Evolutionary conservation across 2,113 vertebrate genomes (phyloP), one percentile per base, ranked within the genome.

Genomic region (Suricata suricatta): DNA sequence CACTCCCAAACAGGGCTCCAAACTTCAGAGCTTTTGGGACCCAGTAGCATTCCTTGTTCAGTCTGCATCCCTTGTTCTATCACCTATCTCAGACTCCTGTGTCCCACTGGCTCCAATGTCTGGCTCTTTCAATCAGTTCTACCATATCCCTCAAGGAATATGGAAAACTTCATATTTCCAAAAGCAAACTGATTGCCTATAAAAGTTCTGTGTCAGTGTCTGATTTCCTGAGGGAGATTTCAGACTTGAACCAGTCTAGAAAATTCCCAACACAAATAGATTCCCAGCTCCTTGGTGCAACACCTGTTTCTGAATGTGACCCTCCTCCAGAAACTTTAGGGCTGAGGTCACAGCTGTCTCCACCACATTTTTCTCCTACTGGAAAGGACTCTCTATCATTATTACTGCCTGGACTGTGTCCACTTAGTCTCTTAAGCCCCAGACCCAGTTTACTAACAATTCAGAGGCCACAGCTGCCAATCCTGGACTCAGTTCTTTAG

Each of bases 191-290:
- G 2, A 86, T 66, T 10, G 25, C 63, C 21, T 90, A 50, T 86
- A 89, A 79, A 76, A 87, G 35, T 38, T 90, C 41, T 90, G 52
- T 74, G 31, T 79, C 64, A 72, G 17, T 83, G 4, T 90, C 82
- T 83, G 19, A 82, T 93, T 93, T 95, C 27, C 19, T 74, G 5
- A 92, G 41, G 50, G 21, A 93, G 93, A 90, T 90, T 7, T 90
- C 95, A 64, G 31, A 33, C 68, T 93, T 93, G 33, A 96, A 82
- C 33, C n/a, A 87, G 21, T 12, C 63, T 83, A 87, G 93, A 97
- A 95, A 92, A 89, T 89, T 85, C 7, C 25, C 33, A 89, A 44
- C 33, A 79, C 25, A 89, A 69, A 87, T 52, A 88, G n/a, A 91
- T 27, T 74, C 16, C 31, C 44, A 64, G 35, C 6, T 94, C 27